phyloP scores from a whole-genome alignment of 1,140 invertebrate species.

The Drosophila arawakana region DNA sequence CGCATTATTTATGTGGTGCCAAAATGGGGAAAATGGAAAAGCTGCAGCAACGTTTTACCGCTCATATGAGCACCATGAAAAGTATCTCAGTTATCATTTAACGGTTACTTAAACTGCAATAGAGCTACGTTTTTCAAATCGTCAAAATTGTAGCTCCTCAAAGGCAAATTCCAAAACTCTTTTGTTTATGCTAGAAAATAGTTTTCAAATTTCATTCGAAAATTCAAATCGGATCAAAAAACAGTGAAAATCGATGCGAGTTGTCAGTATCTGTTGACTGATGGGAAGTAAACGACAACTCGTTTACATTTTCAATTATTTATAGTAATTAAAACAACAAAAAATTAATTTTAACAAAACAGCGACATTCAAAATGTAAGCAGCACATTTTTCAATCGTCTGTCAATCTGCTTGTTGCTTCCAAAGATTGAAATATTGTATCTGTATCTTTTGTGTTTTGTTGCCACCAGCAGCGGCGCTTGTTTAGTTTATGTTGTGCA shows the following conservation, averaged over 20 bases:
- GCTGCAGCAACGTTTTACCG: conserved; percentile 38
- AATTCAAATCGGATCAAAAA: conserved; percentile 4
- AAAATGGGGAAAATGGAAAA: conserved; percentile 43
- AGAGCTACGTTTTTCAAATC: conserved; percentile 20
- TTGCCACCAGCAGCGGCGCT: conserved; percentile 70
- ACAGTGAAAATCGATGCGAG: not conserved
- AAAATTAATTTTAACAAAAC: not conserved
- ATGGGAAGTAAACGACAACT: conserved; percentile 1
- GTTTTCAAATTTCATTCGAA: not conserved
- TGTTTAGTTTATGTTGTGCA: conserved; percentile 71
- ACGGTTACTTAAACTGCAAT: conserved; percentile 9
- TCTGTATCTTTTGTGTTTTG: conserved; percentile 27
- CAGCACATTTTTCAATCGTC: not conserved
- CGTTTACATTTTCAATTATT: not conserved
- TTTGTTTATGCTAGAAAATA: conserved; percentile 12
- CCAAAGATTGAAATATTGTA: conserved; percentile 24
- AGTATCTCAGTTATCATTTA: conserved; percentile 1
- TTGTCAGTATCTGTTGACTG: conserved; percentile 12
- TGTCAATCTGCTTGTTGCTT: not conserved
- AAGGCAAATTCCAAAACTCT: not conserved
- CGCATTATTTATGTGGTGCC: conserved; percentile 61
- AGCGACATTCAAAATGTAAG: not conserved
- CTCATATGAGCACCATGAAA: not conserved
- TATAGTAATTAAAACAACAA: not conserved
- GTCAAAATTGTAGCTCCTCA: conserved; percentile 6